These are phyloP conservation scores for Druon quercuslanigerum DNA, from an alignment of 1,140 invertebrate genomes.

Conservation along the genomic window DNA sequence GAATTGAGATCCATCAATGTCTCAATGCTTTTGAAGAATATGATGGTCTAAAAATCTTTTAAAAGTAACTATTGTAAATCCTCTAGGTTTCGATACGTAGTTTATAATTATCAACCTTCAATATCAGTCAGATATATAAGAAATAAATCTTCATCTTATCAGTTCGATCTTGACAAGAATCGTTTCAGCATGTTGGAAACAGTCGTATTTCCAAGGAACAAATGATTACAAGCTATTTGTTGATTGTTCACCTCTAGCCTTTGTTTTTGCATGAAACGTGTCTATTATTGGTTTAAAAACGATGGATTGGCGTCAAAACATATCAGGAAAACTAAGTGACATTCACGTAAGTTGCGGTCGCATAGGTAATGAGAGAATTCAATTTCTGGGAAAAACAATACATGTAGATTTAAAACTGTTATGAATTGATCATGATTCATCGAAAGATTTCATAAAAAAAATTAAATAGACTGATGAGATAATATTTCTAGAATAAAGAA, in stretches of 20 bases:
- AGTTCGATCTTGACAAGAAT: too few relatives aligned
- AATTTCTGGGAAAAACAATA: neutral
- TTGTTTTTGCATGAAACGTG: conserved; percentile 27
- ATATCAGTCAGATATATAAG: too few relatives aligned
- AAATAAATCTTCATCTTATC: too few relatives aligned
- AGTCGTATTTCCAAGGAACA: neutral
- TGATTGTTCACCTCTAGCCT: neutral
- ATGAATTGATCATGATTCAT: too few relatives aligned
- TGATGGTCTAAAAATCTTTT: neutral
- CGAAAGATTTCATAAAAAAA: neutral
- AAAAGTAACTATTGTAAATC: neutral
- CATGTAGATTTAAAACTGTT: too few relatives aligned
- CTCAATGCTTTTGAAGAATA: too few relatives aligned
- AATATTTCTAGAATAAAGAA: too few relatives aligned
- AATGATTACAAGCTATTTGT: conserved; percentile 10
- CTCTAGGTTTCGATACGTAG: too few relatives aligned
- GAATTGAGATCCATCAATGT: too few relatives aligned
- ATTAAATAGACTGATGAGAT: too few relatives aligned
- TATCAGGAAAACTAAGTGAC: conserved; percentile 16
- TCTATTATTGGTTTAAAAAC: conserved; percentile 5
- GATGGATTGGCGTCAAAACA: conserved; percentile 18
- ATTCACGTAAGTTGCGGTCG: conserved; percentile 5
- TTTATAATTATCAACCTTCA: too few relatives aligned
- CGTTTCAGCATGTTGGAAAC: neutral
- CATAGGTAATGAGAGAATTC: conserved; percentile 1